Conservation (phyloP, 2,797 vertebrate genomes). For the Anguilla anguilla region DNA sequence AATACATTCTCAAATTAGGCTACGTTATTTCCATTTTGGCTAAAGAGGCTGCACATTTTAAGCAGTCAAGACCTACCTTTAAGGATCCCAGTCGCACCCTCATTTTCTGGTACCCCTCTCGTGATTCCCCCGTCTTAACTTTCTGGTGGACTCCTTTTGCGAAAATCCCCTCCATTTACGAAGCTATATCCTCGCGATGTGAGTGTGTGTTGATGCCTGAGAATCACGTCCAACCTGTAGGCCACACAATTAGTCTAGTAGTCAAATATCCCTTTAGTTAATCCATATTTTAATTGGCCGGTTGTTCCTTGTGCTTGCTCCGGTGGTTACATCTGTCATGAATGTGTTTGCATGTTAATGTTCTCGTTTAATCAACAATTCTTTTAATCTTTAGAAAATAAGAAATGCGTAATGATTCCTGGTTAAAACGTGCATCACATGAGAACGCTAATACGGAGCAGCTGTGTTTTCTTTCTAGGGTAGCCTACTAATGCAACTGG, state of each 20-base stretch:
- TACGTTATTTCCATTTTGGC: no score
- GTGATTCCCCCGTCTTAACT: conserved; percentile 42
- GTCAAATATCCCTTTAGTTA: not conserved
- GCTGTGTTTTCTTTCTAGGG: not conserved
- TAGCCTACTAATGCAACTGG: not conserved
- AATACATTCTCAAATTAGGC: no score
- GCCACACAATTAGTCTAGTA: not conserved
- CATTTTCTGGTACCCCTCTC: conserved; percentile 24
- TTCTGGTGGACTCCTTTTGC: not conserved
- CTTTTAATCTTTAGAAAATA: not conserved
- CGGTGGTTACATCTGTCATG: not conserved
- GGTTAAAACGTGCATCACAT: not conserved
- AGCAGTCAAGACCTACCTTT: conserved; percentile 40
- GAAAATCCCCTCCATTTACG: conserved; percentile 23
- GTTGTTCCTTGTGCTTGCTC: not conserved
- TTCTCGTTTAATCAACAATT: not conserved
- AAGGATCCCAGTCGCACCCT: conserved; percentile 43
- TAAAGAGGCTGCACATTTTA: not conserved
- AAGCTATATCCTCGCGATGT: not conserved
- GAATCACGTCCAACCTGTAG: not conserved
- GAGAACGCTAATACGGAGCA: not conserved
- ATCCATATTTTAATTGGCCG: not conserved
- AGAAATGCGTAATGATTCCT: not conserved
- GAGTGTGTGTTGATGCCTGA: no score
- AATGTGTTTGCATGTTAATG: not conserved